These are phyloP conservation scores for Zaprionus gabonicus DNA, from an alignment of 1,140 invertebrate genomes.

Conservation along the genomic window DNA sequence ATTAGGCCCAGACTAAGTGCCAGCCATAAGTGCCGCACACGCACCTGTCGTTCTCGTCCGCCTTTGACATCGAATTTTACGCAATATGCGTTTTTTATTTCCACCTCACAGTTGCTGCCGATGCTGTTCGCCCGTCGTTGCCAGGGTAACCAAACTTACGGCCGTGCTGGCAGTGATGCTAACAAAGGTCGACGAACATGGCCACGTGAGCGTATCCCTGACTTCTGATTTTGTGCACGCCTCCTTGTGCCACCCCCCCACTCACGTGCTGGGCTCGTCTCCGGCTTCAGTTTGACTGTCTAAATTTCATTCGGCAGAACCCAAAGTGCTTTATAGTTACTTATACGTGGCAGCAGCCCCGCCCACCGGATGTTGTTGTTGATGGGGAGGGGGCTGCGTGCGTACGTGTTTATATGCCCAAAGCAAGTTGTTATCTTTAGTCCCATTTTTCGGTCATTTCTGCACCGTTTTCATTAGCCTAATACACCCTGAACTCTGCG, in stretches of 20 bases:
- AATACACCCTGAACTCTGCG: slow-evolving; percentile 36
- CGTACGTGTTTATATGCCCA: slow-evolving; percentile 59
- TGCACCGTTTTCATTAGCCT: slow-evolving; percentile 60
- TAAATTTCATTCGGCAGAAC: slow-evolving; percentile 20
- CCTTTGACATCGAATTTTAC: slow-evolving; percentile 76
- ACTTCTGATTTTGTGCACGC: slow-evolving; percentile 24
- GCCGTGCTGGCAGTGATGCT: neutral
- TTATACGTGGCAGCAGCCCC: slow-evolving; percentile 27
- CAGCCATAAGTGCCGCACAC: slow-evolving; percentile 77
- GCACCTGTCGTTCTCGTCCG: slow-evolving; percentile 60
- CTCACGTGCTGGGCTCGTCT: neutral
- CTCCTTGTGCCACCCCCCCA: neutral
- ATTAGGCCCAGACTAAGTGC: slow-evolving; percentile 79
- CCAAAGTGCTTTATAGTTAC: slow-evolving; percentile 59
- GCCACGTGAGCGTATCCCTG: slow-evolving; percentile 27
- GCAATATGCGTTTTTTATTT: slow-evolving; percentile 80
- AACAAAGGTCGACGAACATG: slow-evolving; percentile 8
- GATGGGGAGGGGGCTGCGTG: slow-evolving; percentile 1
- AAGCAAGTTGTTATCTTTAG: slow-evolving; percentile 41
- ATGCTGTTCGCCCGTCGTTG: slow-evolving; percentile 21
- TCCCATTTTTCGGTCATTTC: slow-evolving; percentile 31
- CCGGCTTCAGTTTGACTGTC: slow-evolving; percentile 13
- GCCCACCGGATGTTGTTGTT: neutral
- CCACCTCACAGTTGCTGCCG: slow-evolving; percentile 18
- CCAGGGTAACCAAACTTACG: slow-evolving; percentile 29